Base-by-base conservation (phyloP, 1,140 invertebrate species). In the Armadillidium nasatum region DNA sequence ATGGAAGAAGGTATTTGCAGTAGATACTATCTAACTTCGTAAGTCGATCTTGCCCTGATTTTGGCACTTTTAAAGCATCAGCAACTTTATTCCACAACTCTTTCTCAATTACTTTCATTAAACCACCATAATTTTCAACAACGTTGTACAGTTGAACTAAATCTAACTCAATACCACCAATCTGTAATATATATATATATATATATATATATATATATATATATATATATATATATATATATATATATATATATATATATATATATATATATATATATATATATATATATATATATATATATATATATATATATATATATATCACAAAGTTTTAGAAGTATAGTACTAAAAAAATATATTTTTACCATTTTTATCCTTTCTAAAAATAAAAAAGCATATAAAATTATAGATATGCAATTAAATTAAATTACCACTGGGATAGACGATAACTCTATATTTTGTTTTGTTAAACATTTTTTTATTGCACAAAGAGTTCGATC, bases 1-100 rank as follows among this genome's bases (percentile, higher is more conserved):
- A 97, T 0, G 95, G 94, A 74, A 98, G 85, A 44, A 97, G 86
- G 86, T 95, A 97, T 89, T 95, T 95, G 84, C 94, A 94, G 84
- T 97, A 98, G 75, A 96, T 91, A 82, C 94, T 91, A 84, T 97
- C 94, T 10, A 98, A 85, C 84, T 94, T 94, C 1, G 91, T 91
- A 7, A 92, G 89, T 43, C 93, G 87, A 84, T 95, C 93, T 82
- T 94, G 92, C 0, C 91, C 90, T 44, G 89, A 88, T 86, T 93
- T 93, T 0, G 92, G 91, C 81, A 96, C 92, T 82, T 91, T 91
- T 89, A 97, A 91, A 7, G 90, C 88, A 81, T 97, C 94, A 0
- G 94, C 94, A 13, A 97, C 92, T 82, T 90, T 91, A 0, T 89
- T 88, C 95, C 95, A 97, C 81, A 92, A 91, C 81, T 95, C 94